Base-by-base conservation (phyloP, 2,797 vertebrate genomes). In the Acanthurus lineatus region DNA sequence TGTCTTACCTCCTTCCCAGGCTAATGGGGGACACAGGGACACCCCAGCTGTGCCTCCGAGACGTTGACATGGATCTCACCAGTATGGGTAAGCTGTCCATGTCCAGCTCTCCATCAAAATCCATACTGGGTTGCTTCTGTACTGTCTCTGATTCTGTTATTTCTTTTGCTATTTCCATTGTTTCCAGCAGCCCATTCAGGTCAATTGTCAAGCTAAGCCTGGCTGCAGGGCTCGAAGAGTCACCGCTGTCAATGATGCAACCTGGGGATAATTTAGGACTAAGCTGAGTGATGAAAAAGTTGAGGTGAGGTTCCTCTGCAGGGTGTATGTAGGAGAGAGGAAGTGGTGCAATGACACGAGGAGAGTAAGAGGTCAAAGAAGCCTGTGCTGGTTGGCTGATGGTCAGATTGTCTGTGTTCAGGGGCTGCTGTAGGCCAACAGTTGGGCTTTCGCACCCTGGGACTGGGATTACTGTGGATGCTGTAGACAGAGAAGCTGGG, bases 21-120 rank as follows among this genome's bases (percentile, higher is more conserved):
- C 92, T 96, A 0, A 95, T 79, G 0, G 97, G 96, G 8, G 96
- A 97, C 58, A 96, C 1, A 0, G 97, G 94, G 53, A 95, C 91
- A 6, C 96, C 97, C 96, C 95, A 97, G 93, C 97, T 99, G 94
- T 96, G 96, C 77, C 96, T 95, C 17, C 95, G 94, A 1, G 95
- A 96, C 0, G 93, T 96, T 10, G 94, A 96, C 95, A 96, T 95
- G 1, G 97, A 95, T 70, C 95, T 91, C 17, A 94, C 94, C 25
- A 96, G 86, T 0, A 92, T 93, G 12, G 96, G 96, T 47, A 97
- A 95, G 61, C 91, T 93, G 3, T 96, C 94, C 11, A 70, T 17
- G 12, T 94, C 94, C 0, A 66, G 52, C 12, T 92, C 92, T 25
- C 71, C 76, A 3, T 90, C 92, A 7, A 73, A 64, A 22, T 87